Conservation (phyloP, 2,888 invertebrate species). For the Eristalis arbustorum region DNA sequence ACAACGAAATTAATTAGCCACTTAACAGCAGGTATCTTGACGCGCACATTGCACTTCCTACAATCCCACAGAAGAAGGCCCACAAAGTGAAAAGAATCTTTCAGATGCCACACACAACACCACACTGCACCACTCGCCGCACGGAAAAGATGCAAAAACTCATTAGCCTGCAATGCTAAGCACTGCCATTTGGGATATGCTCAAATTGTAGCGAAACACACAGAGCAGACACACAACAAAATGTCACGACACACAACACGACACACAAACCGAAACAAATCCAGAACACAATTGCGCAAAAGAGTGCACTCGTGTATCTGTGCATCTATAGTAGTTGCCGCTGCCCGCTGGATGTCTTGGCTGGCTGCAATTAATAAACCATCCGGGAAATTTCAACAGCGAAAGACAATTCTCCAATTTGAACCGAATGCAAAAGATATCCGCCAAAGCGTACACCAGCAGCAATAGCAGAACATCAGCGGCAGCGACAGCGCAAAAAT, state of each 20-base stretch:
- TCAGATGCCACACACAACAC: not conserved
- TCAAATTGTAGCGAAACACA: not conserved
- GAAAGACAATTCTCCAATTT: slow-evolving; percentile 56
- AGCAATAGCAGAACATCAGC: not conserved
- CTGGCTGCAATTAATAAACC: slow-evolving; percentile 60
- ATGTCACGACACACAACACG: slow-evolving; percentile 56
- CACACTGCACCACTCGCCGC: not conserved
- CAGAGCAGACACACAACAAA: slow-evolving; percentile 18
- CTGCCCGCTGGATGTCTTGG: not conserved
- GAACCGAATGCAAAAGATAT: slow-evolving; percentile 51
- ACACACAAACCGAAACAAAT: slow-evolving; percentile 42
- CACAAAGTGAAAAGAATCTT: not conserved
- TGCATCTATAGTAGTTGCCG: not conserved
- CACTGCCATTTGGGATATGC: slow-evolving; percentile 18
- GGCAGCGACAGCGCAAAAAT: slow-evolving; percentile 21
- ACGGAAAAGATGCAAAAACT: slow-evolving; percentile 16
- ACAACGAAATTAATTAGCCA: slow-evolving; percentile 69
- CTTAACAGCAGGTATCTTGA: slow-evolving; percentile 68
- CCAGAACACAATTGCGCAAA: slow-evolving; percentile 54
- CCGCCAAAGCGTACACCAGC: slow-evolving; percentile 13
- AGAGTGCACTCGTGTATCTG: not conserved
- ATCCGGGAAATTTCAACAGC: slow-evolving; percentile 47
- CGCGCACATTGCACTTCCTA: slow-evolving; percentile 66
- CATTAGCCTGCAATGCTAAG: slow-evolving; percentile 57
- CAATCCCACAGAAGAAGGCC: not conserved